Evolutionary conservation across 2,113 vertebrate species (phyloP).

Genomic region (Atherinomorus stipes): DNA sequence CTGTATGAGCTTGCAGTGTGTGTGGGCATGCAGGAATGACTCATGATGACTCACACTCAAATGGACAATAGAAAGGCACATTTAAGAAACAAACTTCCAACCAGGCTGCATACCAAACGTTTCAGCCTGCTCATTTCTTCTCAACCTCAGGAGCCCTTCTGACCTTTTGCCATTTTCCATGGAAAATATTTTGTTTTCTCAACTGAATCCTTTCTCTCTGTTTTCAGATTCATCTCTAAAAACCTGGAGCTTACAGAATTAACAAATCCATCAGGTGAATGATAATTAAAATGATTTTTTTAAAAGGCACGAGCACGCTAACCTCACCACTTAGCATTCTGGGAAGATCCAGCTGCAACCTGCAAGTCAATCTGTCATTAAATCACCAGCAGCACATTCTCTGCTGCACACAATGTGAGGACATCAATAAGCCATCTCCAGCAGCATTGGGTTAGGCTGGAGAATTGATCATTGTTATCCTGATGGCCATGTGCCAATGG

Average conservation of each 20-base stretch:
- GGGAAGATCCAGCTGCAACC: conserved; percentile 40
- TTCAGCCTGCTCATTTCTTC: not conserved
- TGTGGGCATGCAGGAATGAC: conserved; percentile 46
- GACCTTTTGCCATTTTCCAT: not conserved
- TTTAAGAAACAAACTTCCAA: conserved; percentile 37
- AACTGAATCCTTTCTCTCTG: not conserved
- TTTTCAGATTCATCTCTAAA: conserved; percentile 4
- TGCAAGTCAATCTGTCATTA: conserved; percentile 60
- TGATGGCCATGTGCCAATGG: conserved; percentile 62
- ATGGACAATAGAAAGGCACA: conserved; percentile 41
- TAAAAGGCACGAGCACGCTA: conserved; percentile 41
- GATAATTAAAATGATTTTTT: not conserved
- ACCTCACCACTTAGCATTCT: conserved; percentile 55
- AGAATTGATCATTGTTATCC: conserved; percentile 70
- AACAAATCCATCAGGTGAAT: not conserved
- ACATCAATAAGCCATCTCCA: conserved; percentile 74
- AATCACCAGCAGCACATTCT: conserved; percentile 52
- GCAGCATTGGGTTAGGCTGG: conserved; percentile 48
- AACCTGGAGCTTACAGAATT: not conserved
- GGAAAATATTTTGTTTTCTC: not conserved
- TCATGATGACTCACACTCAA: conserved; percentile 58
- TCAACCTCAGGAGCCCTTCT: conserved; percentile 5
- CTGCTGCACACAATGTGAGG: conserved; percentile 39
- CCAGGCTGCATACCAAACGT: not conserved
- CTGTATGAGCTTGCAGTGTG: conserved; percentile 8